Evolutionary conservation across 2,113 vertebrate species (phyloP), one percentile per base, ranked within the genome.

Genomic region (Pogonocichla stellata): DNA sequence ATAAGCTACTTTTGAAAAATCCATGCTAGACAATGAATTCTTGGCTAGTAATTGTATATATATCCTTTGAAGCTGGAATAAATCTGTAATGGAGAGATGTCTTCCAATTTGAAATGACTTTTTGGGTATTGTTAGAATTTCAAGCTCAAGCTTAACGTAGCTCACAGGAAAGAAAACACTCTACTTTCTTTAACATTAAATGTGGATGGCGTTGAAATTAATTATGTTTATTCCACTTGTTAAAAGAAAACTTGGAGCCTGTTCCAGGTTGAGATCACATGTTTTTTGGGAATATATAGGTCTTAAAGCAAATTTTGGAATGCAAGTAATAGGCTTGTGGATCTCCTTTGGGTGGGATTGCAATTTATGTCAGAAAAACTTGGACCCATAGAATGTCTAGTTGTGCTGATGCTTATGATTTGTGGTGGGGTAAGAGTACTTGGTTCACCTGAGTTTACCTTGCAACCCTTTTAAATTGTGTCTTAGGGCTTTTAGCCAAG

Each of bases 201-300:
- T 47, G 88, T 84, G 38, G 50, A 83, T 56, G 48, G 57, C 38
- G 29, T 93, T 94, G 69, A 96, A 96, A 96, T 96, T 47, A 95
- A 94, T 96, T 95, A 86, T 94, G 89, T 95, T 97, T 97, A 96
- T 96, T 95, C 64, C 51, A 89, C 65, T 96, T 93, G 78, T 93
- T 97, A 95, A 96, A 96, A 93, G 80, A 96, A 96, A 97, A 86
- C 57, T 84, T 95, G 77, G 88, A 97, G 10, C 47, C 51, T 58
- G 24, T 87, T 97, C 58, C 60, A 89, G 57, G 72, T 94, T 92
- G 85, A 93, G 69, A 88, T 96, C 94, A 95, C 83, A 56, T 93
- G 66, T 23, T 97, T 97, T 92, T 80, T 90, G 80, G 80, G 47
- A 95, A 96, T 84, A 73, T 80, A 84, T 87, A 84, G 29, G 43